Evolutionary conservation across 2,888 invertebrate genomes (phyloP).

Genomic region (Drosophila acutilabella): DNA sequence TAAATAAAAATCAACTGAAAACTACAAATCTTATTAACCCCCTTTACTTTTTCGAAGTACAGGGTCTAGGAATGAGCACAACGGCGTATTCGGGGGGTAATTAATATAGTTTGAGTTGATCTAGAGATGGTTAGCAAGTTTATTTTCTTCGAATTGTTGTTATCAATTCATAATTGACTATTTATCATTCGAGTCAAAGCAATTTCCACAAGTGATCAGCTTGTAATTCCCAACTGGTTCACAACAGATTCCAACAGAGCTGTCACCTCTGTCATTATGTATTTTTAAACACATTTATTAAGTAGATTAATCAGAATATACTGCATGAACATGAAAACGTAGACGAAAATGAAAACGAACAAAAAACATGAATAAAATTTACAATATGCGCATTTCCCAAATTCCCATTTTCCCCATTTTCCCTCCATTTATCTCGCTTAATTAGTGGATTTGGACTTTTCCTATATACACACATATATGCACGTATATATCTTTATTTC

Average conservation of each 20-base stretch:
- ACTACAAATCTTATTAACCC: too few relatives aligned
- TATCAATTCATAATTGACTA: slow-evolving; percentile 6
- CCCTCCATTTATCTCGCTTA: slow-evolving; percentile 60
- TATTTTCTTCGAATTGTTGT: slow-evolving; percentile 1
- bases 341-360: slow-evolving; percentile 56
- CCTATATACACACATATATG: slow-evolving; percentile 26
- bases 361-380: slow-evolving; percentile 52
- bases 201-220: slow-evolving; percentile 9
- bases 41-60: too few relatives aligned
- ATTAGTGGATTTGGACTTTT: slow-evolving; percentile 76
- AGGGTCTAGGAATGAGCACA: background rate
- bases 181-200: background rate
- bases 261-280: slow-evolving; percentile 60
- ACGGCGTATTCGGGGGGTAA: slow-evolving; percentile 35
- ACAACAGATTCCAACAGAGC: slow-evolving; percentile 12
- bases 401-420: slow-evolving; percentile 56
- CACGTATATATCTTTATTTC: slow-evolving; percentile 2
- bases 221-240: slow-evolving; percentile 16
- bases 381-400: slow-evolving; percentile 61
- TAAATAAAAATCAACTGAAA: too few relatives aligned
- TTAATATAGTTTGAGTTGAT: slow-evolving; percentile 22
- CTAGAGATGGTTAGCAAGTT: slow-evolving; percentile 10
- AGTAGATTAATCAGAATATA: slow-evolving; percentile 46
- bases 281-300: slow-evolving; percentile 64
- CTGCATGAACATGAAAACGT: slow-evolving; percentile 54